Evolutionary conservation across 2,113 vertebrate genomes (phyloP).

Genomic region (Marcusenius ussheri): DNA sequence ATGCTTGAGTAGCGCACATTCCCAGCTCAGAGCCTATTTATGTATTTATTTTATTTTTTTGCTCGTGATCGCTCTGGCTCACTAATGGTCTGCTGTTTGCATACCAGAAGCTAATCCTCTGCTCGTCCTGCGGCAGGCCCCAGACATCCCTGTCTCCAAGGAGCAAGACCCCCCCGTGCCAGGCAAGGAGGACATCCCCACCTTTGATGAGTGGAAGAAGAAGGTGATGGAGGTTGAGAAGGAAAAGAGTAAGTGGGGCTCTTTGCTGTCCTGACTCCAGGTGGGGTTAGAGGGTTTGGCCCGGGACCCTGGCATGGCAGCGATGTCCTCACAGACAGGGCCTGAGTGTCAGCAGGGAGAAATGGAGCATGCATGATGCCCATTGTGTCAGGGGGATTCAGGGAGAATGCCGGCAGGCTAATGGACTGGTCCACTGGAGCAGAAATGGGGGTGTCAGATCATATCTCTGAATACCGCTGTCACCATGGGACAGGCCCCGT

Average conservation of each 20-base stretch:
- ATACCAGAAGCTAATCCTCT: background rate
- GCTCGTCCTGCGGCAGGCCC: conserved; percentile 37
- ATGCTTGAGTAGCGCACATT: background rate
- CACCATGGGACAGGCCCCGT: background rate
- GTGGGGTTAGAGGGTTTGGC: background rate
- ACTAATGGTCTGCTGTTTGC: background rate
- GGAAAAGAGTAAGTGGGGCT: conserved; percentile 81
- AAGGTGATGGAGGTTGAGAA: conserved; percentile 98
- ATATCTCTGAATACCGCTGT: background rate
- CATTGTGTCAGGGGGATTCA: background rate
- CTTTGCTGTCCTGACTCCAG: background rate
- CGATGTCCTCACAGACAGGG: background rate
- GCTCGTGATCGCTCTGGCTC: background rate
- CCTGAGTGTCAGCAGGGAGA: background rate
- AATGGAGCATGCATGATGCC: background rate
- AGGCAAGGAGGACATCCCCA: conserved; percentile 92
- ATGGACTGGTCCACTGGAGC: conserved; percentile 9
- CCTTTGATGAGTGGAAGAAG: conserved; percentile 98
- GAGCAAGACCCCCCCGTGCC: conserved; percentile 76
- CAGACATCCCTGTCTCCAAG: conserved; percentile 54
- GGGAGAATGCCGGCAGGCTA: background rate
- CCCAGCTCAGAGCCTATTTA: background rate
- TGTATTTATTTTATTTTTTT: background rate
- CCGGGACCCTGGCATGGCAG: background rate
- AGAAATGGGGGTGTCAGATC: background rate